Base-by-base conservation (phyloP, 1,140 invertebrate genomes). In the Drosophila eugracilis region DNA sequence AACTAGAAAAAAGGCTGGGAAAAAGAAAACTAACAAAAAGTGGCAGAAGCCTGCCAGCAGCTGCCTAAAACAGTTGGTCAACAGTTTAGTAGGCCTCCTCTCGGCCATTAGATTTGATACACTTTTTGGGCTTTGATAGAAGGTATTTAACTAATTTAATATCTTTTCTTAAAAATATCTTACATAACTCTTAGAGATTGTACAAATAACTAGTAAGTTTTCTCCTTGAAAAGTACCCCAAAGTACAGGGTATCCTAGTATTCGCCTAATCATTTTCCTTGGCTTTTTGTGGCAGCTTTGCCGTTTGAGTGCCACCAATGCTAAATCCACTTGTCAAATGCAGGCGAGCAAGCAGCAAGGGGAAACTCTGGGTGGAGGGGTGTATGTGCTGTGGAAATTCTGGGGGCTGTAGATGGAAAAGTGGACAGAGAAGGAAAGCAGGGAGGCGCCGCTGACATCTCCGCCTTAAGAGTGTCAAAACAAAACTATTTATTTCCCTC, bases 281-380 rank as follows among this genome's bases (percentile, higher is more conserved):
- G 21, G 21, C 14, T 19, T 62, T 62, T 12, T 21, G 10, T 47
- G 14, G 22, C 15, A 34, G 22, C 32, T 26, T 19, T 34, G 30
- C 28, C 37, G 22, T 63, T 72, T 41, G 30, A 72, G 48, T 50
- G 42, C 58, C 36, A 50, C 63, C 58, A 52, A 52, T 63, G 52
- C 49, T 65, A 75, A 75, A 65, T 74, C 72, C 72, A 75, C 71
- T 75, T 75, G 72, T 75, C 72, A 75, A 75, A 75, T 65, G 70
- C 72, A 74, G 36, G 34, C 58, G 14, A 32, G 5, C 57, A 54
- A 41, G 22, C 37, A 47, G 34, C 28, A 26, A 73, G 24, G 41
- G 47, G 12, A 22, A 21, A 15, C 7, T 15, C 2, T 4, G 9
- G 19, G n/a, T 1, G 10, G 22, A 5, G 53, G n/a, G n/a, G n/a